phyloP scores from a whole-genome alignment of 2,113 vertebrate species.

The Tympanuchus pallidicinctus region DNA sequence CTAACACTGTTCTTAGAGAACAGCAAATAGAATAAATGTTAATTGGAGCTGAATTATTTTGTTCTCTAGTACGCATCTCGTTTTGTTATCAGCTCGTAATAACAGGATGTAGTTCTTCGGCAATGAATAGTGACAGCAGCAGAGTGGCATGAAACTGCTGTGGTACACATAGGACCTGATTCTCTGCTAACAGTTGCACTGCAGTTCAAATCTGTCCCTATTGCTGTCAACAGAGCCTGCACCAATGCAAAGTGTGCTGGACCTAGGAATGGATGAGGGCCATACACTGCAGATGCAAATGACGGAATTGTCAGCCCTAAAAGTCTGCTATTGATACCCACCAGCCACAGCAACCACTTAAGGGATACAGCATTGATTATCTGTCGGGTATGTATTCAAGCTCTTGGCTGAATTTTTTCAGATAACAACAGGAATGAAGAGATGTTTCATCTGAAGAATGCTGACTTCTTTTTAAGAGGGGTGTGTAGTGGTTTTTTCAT shows the following conservation, averaged over 20 bases:
- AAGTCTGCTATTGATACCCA: background rate
- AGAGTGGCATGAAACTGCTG: accelerated
- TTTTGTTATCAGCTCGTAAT: background rate
- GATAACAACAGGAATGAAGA: background rate
- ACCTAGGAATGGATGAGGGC: background rate
- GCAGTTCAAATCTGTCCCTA: background rate
- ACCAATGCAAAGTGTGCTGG: accelerated
- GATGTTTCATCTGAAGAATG: background rate
- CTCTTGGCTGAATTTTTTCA: background rate
- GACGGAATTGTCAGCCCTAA: background rate
- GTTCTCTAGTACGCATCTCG: background rate
- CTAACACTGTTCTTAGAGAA: background rate
- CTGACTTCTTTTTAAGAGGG: background rate
- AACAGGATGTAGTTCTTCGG: background rate
- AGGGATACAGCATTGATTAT: background rate
- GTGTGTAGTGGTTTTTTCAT: background rate
- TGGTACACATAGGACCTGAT: accelerated
- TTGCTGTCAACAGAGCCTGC: background rate
- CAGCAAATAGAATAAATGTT: background rate
- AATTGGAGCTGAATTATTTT: background rate
- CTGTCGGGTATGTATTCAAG: accelerated
- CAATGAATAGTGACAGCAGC: background rate
- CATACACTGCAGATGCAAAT: background rate
- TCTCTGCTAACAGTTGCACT: background rate
- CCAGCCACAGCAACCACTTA: background rate